Base-by-base conservation (phyloP, 2,797 vertebrate species). In the Phataginus tricuspis region DNA sequence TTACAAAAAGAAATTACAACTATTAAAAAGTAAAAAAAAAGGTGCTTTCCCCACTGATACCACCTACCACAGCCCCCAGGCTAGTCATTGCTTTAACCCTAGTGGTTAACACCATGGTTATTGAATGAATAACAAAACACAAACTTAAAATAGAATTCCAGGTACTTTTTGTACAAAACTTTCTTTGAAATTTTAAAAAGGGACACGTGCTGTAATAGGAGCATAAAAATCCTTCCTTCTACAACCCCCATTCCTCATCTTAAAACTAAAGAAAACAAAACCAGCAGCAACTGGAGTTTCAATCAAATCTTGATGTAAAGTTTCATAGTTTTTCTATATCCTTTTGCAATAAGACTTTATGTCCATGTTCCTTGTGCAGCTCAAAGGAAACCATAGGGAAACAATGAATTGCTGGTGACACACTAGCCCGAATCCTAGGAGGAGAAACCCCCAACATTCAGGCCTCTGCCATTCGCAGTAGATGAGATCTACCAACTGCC, bases 241-340 rank as follows among this genome's bases (percentile, higher is more conserved):
- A 12, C 23, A 37, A 74, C 21, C 31, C 1, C 2, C 13, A n/a
- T 29, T 75, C 25, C 72, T 80, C 68, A 87, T 39, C 39, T 75
- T n/a, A 94, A 57, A 95, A 69, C 29, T 74, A 45, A 77, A 87
- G 83, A 91, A 34, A 64, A 23, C 18, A 74, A 88, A 92, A 64
- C 6, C 39, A 31, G n/a, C 14, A 78, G 57, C 68, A 61, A 45
- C 77, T 51, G 69, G 42, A 45, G 9, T 75, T 93, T 71, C 21
- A 59, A 25, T n/a, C 29, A 37, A 68, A 25, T 78, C 23, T 83
- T 74, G 59, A 42, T 53, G 25, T 61, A 80, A 83, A 91, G 49
- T 11, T 84, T 25, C 15, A 66, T 0, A 19, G 45, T 53, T 77
- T 80, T n/a, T 57, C 39, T 71, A 18, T 29, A n/a, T 84, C 18